phyloP scores from a whole-genome alignment of 2,113 vertebrate genomes.

The Dendropsophus ebraccatus region DNA sequence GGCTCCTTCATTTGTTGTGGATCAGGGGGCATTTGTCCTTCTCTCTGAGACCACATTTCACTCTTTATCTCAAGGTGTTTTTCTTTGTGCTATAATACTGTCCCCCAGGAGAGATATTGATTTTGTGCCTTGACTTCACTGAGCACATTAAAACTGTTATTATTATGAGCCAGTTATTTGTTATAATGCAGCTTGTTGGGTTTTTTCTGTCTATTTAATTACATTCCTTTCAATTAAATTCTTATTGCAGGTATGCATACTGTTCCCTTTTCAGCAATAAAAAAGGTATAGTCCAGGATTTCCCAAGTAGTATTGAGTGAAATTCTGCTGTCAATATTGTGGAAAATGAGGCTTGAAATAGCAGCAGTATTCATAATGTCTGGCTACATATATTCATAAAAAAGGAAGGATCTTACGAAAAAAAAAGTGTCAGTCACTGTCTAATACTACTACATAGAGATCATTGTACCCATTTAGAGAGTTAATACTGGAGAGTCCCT shows the following conservation, averaged over 20 bases:
- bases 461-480: no score
- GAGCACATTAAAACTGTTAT: conserved; percentile 41
- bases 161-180: conserved; percentile 42
- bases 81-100: conserved; percentile 31
- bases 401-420: background rate
- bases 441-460: background rate
- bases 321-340: background rate
- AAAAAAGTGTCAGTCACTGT: background rate
- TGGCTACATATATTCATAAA: background rate
- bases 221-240: conserved; percentile 16
- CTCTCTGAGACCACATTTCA: conserved; percentile 20
- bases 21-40: conserved; percentile 31
- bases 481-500: no score
- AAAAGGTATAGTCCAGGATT: background rate
- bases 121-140: conserved; percentile 31
- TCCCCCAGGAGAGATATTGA: conserved; percentile 38
- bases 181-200: conserved; percentile 24
- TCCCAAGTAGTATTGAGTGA: background rate
- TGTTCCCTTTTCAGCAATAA: background rate
- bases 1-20: background rate
- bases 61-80: conserved; percentile 44
- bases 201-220: conserved; percentile 2
- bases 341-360: background rate
- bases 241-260: background rate
- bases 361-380: background rate